Conservation (phyloP, 2,113 vertebrate genomes). For the Saguinus imperator region DNA sequence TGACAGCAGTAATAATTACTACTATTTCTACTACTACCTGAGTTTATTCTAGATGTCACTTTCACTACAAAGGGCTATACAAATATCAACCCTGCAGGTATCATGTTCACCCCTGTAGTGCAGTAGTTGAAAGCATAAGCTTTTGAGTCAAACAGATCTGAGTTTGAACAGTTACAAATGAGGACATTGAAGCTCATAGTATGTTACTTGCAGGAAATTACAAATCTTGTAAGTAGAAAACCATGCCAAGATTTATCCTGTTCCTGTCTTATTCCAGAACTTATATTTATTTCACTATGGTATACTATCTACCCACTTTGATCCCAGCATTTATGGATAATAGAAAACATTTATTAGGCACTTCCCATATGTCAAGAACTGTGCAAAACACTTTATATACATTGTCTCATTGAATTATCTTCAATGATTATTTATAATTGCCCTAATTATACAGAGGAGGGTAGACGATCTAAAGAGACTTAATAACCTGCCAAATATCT, state of each 20-base stretch:
- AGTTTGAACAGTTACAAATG: not conserved
- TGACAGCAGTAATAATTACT: not conserved
- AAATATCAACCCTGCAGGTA: not conserved
- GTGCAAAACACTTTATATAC: not conserved
- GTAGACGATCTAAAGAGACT: not conserved
- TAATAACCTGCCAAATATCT: not conserved
- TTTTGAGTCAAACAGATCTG: not conserved
- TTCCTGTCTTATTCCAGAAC: not conserved
- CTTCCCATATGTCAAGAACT: not conserved
- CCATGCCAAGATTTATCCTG: not conserved
- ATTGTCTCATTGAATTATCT: not conserved
- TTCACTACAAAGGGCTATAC: not conserved
- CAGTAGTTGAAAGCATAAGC: not conserved
- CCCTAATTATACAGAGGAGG: not conserved
- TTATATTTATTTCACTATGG: not conserved
- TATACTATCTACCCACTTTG: not conserved
- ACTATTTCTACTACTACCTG: too few species aligned
- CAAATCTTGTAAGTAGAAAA: not conserved
- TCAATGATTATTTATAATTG: not conserved
- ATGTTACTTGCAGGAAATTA: not conserved
- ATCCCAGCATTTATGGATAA: slow-evolving; percentile 4
- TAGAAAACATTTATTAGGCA: not conserved
- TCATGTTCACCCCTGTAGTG: not conserved
- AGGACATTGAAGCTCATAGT: not conserved
- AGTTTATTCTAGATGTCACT: not conserved